Conservation (phyloP, 2,113 vertebrate genomes). For the Trematomus loennbergii region DNA sequence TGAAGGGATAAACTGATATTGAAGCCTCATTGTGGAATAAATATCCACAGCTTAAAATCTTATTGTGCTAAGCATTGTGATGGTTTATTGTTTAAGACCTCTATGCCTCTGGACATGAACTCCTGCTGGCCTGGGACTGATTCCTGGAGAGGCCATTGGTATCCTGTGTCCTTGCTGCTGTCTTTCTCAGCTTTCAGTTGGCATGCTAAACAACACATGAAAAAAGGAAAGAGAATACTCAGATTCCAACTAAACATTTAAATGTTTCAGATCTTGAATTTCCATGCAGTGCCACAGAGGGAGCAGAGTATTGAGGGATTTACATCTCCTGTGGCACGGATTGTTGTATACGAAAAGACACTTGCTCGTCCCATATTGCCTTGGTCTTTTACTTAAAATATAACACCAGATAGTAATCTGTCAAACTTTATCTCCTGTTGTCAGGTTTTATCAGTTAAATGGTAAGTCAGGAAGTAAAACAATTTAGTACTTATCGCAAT, state of each 20-base stretch:
- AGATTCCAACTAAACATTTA: not conserved
- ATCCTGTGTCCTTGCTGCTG: constrained; percentile 13
- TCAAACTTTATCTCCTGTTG: not conserved
- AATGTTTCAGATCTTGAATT: not conserved
- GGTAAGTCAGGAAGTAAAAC: not conserved
- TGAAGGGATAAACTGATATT: constrained; percentile 73
- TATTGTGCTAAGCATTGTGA: constrained; percentile 31
- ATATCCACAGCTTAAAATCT: constrained; percentile 62
- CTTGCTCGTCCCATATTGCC: not conserved
- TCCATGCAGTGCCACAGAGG: not conserved
- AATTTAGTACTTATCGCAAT: not conserved
- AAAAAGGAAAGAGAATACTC: not conserved
- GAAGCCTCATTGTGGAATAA: constrained; percentile 66
- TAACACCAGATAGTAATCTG: not conserved
- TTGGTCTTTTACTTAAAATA: not conserved
- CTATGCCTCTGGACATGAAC: constrained; percentile 54
- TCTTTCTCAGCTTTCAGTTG: constrained; percentile 31
- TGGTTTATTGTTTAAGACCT: constrained; percentile 58
- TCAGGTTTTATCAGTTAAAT: not conserved
- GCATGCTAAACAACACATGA: constrained; percentile 20
- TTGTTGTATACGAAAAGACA: not conserved
- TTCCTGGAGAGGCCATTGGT: constrained; percentile 28
- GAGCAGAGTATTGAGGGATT: not conserved
- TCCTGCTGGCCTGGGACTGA: constrained; percentile 34
- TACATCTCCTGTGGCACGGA: not conserved